phyloP scores from a whole-genome alignment of 2,797 vertebrate genomes.

The Periparus ater region DNA sequence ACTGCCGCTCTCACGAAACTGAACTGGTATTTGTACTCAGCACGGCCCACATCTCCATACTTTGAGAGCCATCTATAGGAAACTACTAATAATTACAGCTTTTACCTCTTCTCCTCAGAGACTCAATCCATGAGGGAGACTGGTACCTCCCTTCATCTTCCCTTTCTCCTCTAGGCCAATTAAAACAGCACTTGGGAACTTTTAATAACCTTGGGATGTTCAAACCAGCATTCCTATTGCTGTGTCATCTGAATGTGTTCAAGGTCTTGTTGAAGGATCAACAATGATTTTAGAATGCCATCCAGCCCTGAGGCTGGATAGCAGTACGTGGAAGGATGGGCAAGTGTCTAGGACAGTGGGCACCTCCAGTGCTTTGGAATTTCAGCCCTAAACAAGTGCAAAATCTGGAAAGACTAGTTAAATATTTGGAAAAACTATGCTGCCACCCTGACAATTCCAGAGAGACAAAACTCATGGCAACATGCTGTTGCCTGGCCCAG shows the following conservation, averaged over 20 bases:
- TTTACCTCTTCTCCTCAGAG: neutral
- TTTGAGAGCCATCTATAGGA: constrained; percentile 13
- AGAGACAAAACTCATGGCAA: neutral
- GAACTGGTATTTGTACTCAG: neutral
- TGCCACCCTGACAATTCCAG: neutral
- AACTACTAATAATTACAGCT: neutral
- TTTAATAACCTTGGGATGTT: neutral
- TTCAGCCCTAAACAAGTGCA: neutral
- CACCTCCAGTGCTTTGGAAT: neutral
- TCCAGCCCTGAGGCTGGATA: neutral
- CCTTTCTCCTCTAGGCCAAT: neutral
- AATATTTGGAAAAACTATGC: neutral
- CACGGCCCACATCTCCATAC: neutral
- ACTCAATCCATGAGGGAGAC: neutral
- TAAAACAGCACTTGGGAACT: neutral
- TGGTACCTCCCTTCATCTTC: neutral
- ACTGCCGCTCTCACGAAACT: accelerated
- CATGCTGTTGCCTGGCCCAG: neutral
- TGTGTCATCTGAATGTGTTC: neutral
- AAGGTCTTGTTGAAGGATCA: neutral
- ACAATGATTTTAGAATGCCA: neutral
- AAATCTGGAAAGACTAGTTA: neutral
- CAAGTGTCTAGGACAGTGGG: neutral
- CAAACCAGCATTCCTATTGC: neutral
- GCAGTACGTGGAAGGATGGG: neutral